phyloP scores from a whole-genome alignment of 2,113 vertebrate species.

The Muscicapa adusta region DNA sequence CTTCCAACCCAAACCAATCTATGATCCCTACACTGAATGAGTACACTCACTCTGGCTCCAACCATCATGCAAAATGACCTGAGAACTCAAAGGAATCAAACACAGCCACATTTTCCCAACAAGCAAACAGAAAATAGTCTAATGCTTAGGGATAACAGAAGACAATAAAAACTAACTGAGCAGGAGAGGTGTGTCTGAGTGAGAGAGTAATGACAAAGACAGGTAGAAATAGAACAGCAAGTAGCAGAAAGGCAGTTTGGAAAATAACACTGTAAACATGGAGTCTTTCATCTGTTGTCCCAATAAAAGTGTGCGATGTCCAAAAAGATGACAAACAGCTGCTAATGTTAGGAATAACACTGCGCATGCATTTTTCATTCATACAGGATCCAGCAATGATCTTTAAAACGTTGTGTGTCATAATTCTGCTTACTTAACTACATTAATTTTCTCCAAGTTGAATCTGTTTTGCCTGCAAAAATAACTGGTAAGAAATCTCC shows the following conservation, averaged over 20 bases:
- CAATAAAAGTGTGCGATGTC: neutral
- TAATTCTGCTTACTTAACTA: neutral
- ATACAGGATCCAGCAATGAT: neutral
- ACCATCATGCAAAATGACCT: neutral
- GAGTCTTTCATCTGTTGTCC: neutral
- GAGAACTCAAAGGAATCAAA: neutral
- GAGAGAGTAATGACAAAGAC: neutral
- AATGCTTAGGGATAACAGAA: neutral
- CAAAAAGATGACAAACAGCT: neutral
- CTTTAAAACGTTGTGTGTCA: neutral
- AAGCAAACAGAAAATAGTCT: neutral
- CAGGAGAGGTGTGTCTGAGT: neutral
- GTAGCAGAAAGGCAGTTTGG: neutral
- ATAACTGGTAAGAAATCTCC: neutral
- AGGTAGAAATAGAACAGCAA: neutral
- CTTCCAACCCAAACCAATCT: neutral
- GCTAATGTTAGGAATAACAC: neutral
- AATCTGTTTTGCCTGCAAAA: neutral
- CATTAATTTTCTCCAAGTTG: neutral
- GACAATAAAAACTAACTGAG: neutral
- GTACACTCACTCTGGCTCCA: neutral
- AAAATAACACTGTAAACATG: neutral
- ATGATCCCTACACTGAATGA: neutral
- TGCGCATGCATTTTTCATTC: accelerated
- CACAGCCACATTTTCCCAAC: neutral